A percentile compares a stretch with the other conserved stretches of the same genome.
These are phyloP conservation scores for Vidua macroura DNA, from an alignment of 2,113 vertebrate species.

Conservation along the genomic window DNA sequence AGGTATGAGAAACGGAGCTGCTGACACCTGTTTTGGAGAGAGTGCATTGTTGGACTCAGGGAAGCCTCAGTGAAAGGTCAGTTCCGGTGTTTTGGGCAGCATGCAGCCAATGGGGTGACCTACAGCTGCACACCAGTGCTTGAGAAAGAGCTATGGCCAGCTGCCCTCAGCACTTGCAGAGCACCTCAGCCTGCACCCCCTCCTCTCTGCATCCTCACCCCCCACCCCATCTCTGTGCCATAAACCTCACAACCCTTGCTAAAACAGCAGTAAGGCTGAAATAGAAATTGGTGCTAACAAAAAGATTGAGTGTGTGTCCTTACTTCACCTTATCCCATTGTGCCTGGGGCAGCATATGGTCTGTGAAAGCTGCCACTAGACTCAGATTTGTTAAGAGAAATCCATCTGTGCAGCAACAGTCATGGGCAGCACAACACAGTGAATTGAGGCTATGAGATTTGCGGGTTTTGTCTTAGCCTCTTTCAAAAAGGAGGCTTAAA, in stretches of 20 bases:
- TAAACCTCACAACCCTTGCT: background rate
- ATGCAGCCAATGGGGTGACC: background rate
- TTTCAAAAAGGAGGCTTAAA: background rate
- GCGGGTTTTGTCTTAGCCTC: background rate
- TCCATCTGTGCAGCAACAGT: background rate
- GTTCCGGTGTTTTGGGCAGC: background rate
- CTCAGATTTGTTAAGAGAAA: background rate
- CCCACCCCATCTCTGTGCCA: accelerated
- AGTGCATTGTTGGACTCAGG: background rate
- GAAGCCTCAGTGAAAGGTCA: background rate
- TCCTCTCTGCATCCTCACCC: background rate
- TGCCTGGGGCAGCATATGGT: background rate
- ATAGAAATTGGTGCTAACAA: background rate
- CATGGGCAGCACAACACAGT: background rate
- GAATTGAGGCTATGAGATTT: background rate
- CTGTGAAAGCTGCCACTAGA: background rate
- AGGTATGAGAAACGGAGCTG: background rate
- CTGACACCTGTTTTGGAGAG: background rate
- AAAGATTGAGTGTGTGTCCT: background rate
- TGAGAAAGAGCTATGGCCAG: background rate
- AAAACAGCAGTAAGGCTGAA: background rate
- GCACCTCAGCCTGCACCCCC: no score
- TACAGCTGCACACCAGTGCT: background rate
- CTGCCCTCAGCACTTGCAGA: accelerated
- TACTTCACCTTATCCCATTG: background rate